These are phyloP conservation scores for Bufo bufo DNA, from an alignment of 2,113 vertebrate species.

Conservation along the genomic window DNA sequence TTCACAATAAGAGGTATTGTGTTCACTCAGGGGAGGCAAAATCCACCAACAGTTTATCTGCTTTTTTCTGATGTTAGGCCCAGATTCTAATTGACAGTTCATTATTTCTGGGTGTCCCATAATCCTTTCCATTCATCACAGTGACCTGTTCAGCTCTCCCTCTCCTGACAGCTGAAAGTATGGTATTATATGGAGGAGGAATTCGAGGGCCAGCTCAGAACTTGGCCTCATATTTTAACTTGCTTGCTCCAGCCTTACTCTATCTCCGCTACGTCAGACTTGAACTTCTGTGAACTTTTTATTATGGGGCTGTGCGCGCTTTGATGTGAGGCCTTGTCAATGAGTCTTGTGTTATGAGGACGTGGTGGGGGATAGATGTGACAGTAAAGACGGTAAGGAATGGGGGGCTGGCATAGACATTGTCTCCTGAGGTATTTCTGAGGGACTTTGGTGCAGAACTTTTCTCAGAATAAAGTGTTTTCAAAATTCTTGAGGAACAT, in stretches of 20 bases:
- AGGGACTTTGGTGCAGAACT: neutral
- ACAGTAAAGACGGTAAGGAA: constrained; percentile 35
- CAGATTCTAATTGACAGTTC: constrained; percentile 59
- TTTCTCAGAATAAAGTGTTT: neutral
- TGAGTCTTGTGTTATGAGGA: constrained; percentile 55
- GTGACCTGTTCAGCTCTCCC: constrained; percentile 52
- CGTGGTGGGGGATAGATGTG: constrained; percentile 54
- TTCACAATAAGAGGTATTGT: constrained; percentile 59
- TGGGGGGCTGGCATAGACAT: neutral
- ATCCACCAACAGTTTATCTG: constrained; percentile 57
- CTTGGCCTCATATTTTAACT: constrained; percentile 55
- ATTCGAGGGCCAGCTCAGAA: constrained; percentile 49
- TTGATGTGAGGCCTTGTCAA: constrained; percentile 56
- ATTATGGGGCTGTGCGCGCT: constrained; percentile 35
- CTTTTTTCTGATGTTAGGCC: constrained; percentile 56
- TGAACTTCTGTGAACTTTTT: constrained; percentile 58
- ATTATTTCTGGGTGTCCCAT: constrained; percentile 59
- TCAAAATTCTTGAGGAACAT: neutral
- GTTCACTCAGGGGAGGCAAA: constrained; percentile 55
- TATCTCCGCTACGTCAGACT: constrained; percentile 42
- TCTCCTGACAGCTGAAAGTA: constrained; percentile 57
- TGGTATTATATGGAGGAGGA: constrained; percentile 53
- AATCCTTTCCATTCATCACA: constrained; percentile 57
- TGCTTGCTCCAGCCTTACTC: constrained; percentile 44
- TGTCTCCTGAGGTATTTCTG: constrained; percentile 38